A percentile compares a stretch with the other conserved stretches of the same genome.
phyloP scores from a whole-genome alignment of 2,888 invertebrate genomes.

The Tetheella fluctuosa region DNA sequence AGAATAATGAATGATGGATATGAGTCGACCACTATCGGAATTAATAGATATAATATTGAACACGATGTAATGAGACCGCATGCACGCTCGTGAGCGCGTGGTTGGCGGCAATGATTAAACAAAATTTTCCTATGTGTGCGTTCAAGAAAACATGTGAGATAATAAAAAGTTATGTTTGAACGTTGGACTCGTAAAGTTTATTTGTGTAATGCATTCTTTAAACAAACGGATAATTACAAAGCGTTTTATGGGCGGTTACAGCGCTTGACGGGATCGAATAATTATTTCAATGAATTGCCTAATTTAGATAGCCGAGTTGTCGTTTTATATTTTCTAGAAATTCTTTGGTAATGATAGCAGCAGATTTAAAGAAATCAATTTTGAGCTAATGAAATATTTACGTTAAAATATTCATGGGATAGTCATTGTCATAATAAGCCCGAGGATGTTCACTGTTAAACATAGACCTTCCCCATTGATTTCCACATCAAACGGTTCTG shows the following conservation, averaged over 20 bases:
- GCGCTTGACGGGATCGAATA: conserved; percentile 59
- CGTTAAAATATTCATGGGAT: too few relatives aligned
- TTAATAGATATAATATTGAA: conserved; percentile 66
- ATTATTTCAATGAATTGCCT: conserved; percentile 62
- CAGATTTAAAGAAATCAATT: conserved; percentile 31
- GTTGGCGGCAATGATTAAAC: conserved; percentile 62
- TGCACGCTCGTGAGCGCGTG: conserved; percentile 44
- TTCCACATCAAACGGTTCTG: too few relatives aligned
- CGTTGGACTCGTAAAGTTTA: conserved; percentile 79
- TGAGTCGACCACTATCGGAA: conserved; percentile 27
- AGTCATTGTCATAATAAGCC: too few relatives aligned
- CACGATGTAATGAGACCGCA: conserved; percentile 54
- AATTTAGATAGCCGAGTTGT: conserved; percentile 41
- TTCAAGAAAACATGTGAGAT: conserved; percentile 76
- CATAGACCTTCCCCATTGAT: too few relatives aligned
- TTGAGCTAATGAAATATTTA: neutral
- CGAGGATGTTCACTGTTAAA: too few relatives aligned
- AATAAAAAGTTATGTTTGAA: conserved; percentile 78
- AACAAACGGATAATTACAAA: conserved; percentile 78
- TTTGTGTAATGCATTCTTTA: conserved; percentile 79
- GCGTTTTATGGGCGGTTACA: conserved; percentile 68
- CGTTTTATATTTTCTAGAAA: conserved; percentile 33
- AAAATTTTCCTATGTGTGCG: conserved; percentile 55
- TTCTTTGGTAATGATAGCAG: conserved; percentile 20
- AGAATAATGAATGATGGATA: conserved; percentile 43